Conservation (phyloP, 2,113 vertebrate genomes). For the Melanotaenia duboulayi region DNA sequence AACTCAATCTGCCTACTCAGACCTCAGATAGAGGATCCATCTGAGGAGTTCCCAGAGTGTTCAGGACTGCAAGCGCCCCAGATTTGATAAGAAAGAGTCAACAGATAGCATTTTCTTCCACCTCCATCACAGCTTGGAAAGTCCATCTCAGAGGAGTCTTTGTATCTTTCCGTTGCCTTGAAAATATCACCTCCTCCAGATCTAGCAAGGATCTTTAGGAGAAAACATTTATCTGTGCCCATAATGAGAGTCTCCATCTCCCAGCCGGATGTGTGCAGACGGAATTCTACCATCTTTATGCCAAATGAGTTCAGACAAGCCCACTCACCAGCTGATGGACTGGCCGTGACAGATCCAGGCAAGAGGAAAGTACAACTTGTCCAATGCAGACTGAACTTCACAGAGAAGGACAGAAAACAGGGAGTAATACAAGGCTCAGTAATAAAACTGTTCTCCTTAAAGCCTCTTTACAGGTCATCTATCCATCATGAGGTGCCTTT, state of each 20-base stretch:
- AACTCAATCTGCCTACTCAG: slow-evolving; percentile 40
- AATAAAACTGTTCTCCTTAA: slow-evolving; percentile 24
- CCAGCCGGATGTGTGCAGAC: slow-evolving; percentile 27
- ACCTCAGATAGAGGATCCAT: slow-evolving; percentile 19
- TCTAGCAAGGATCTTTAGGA: slow-evolving; percentile 5
- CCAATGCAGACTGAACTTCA: slow-evolving; percentile 29
- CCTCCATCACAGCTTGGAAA: slow-evolving; percentile 81
- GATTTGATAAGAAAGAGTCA: slow-evolving; percentile 30
- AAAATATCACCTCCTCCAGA: slow-evolving; percentile 6
- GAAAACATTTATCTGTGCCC: slow-evolving; percentile 14
- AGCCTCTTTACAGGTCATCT: slow-evolving; percentile 70
- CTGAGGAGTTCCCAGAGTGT: slow-evolving; percentile 37
- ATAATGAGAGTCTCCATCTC: slow-evolving; percentile 47
- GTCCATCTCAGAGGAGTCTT: slow-evolving; percentile 44
- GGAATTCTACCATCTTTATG: slow-evolving; percentile 19
- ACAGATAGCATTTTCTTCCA: slow-evolving; percentile 81
- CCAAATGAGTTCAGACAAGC: slow-evolving; percentile 41
- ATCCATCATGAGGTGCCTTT: slow-evolving; percentile 79
- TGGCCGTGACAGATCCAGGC: slow-evolving; percentile 29
- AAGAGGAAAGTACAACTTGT: slow-evolving; percentile 34
- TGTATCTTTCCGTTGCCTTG: slow-evolving; percentile 1
- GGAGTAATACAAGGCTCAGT: slow-evolving; percentile 11
- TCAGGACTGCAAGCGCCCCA: slow-evolving; percentile 45
- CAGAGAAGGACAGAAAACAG: slow-evolving; percentile 27
- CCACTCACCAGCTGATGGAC: slow-evolving; percentile 38